A percentile compares a stretch with the other conserved stretches of the same genome.
These are phyloP conservation scores for Montipora efflorescens DNA, from an alignment of 64 coral and sea anemone genomes.

Conservation along the genomic window DNA sequence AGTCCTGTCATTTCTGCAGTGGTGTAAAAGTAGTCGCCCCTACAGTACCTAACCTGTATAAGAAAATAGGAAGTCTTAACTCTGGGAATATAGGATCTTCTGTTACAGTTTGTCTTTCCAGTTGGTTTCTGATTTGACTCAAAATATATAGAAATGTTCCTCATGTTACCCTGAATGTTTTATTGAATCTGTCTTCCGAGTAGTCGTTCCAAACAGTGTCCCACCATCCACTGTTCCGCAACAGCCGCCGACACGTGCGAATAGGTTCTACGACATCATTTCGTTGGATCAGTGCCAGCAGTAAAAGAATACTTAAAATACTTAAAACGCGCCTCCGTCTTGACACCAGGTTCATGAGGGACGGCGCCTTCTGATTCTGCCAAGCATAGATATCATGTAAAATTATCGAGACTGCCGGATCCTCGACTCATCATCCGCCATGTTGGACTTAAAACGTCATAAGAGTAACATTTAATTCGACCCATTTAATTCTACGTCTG, in stretches of 20 bases:
- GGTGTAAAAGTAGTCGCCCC: too few relatives aligned
- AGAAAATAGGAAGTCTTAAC: too few relatives aligned
- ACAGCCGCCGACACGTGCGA: not conserved
- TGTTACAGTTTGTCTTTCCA: not conserved
- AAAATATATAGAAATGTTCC: conserved; percentile 11
- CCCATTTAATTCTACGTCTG: conserved; percentile 10
- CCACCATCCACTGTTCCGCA: not conserved
- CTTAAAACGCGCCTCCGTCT: not conserved
- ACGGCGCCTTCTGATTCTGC: not conserved
- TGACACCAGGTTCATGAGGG: not conserved
- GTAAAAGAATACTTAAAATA: not conserved
- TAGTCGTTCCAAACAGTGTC: not conserved
- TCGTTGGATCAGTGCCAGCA: conserved; percentile 10
- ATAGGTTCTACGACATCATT: not conserved
- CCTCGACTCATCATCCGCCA: conserved; percentile 14
- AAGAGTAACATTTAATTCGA: not conserved
- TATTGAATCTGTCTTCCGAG: conserved; percentile 26
- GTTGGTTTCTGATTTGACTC: not conserved
- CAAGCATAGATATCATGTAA: conserved; percentile 1
- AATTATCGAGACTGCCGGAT: not conserved
- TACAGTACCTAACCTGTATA: too few relatives aligned
- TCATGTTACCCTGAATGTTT: conserved; percentile 39
- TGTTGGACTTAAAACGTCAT: not conserved
- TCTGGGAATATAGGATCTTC: conserved; percentile 22
- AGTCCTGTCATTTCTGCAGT: too few relatives aligned